These are phyloP conservation scores for Symphodus melops DNA, from an alignment of 2,113 vertebrate genomes.

Conservation along the genomic window DNA sequence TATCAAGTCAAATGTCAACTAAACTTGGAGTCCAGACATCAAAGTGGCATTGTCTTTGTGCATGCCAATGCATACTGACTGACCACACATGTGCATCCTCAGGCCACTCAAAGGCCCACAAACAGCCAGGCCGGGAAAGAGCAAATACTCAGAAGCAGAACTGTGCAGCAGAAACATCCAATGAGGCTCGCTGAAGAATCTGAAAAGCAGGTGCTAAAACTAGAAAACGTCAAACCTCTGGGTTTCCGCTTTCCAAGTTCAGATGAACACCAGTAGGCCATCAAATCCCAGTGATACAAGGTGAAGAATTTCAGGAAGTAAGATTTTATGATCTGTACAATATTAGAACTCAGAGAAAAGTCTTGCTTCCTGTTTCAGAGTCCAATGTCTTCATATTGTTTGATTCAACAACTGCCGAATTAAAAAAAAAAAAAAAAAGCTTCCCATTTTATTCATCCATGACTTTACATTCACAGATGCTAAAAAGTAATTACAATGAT, in stretches of 20 bases:
- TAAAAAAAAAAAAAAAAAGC: not conserved
- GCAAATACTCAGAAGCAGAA: slow-evolving; percentile 38
- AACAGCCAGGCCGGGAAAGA: slow-evolving; percentile 32
- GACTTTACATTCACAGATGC: not conserved
- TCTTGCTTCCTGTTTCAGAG: no score
- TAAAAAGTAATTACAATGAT: not conserved
- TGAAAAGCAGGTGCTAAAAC: slow-evolving; percentile 50
- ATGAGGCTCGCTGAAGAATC: slow-evolving; percentile 54
- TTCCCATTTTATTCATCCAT: not conserved
- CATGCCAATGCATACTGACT: slow-evolving; percentile 53
- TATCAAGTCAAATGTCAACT: slow-evolving; percentile 50
- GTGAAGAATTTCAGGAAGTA: not conserved
- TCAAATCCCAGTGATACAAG: not conserved
- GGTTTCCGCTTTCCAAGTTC: slow-evolving; percentile 39
- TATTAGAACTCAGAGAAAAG: no score
- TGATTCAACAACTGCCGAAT: no score
- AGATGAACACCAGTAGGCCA: slow-evolving; percentile 25
- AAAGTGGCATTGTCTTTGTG: slow-evolving; percentile 54
- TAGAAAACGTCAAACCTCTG: slow-evolving; percentile 38
- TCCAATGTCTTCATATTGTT: not conserved
- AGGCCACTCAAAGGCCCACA: slow-evolving; percentile 30
- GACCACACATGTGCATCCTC: slow-evolving; percentile 46
- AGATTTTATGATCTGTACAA: not conserved
- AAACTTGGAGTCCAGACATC: slow-evolving; percentile 57
- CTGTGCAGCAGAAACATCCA: slow-evolving; percentile 31